phyloP scores from a whole-genome alignment of 2,113 vertebrate species.

The Pipra filicauda region DNA sequence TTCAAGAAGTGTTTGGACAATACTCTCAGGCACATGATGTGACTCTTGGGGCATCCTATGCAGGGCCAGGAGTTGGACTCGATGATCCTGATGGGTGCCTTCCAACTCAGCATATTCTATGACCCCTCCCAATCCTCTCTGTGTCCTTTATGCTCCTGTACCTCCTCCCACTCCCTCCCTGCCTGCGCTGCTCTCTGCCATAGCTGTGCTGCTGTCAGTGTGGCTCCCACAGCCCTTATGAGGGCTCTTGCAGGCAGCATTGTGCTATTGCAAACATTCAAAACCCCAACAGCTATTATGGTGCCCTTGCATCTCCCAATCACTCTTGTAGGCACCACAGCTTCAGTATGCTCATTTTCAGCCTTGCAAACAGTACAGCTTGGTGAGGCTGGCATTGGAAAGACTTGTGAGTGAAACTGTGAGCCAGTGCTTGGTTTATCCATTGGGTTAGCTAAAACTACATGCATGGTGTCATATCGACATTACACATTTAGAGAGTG shows the following conservation, averaged over 20 bases:
- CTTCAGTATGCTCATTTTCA: background rate
- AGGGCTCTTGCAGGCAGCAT: background rate
- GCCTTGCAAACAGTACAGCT: background rate
- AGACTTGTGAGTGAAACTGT: background rate
- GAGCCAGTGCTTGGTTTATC: background rate
- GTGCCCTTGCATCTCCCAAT: background rate
- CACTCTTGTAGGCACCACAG: background rate
- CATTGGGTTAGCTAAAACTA: background rate
- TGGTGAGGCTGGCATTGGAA: background rate
- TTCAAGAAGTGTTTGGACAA: background rate
- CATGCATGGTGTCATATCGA: background rate
- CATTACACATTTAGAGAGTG: background rate
- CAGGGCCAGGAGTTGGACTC: background rate
- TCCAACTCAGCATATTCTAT: background rate
- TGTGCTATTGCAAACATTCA: background rate
- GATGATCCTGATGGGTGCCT: background rate
- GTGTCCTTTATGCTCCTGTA: background rate
- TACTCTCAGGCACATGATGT: background rate
- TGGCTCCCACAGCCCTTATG: background rate
- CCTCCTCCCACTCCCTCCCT: background rate
- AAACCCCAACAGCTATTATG: background rate
- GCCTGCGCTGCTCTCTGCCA: background rate
- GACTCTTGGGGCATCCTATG: background rate
- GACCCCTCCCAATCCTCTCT: background rate
- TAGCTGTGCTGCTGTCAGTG: accelerated